A percentile compares a stretch with the other conserved stretches of the same genome.
Conservation (phyloP, 2,113 vertebrate species). For the Forbesichthys agassizii region DNA sequence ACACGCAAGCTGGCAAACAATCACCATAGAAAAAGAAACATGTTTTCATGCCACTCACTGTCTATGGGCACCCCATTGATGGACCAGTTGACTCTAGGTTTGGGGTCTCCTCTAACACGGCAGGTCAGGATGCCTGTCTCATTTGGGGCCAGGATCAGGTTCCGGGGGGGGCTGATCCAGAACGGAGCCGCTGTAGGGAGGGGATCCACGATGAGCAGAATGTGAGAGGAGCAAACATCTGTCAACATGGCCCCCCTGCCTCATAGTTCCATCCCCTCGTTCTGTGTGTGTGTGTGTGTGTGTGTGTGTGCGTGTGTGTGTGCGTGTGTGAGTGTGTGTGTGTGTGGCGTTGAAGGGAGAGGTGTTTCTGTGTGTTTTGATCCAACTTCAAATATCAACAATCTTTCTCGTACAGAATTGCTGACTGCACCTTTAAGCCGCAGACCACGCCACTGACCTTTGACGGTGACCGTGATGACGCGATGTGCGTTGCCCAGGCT, state of each 20-base stretch:
- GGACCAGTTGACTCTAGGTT: constrained; percentile 88
- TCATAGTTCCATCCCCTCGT: too few relatives aligned
- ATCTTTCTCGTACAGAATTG: too few relatives aligned
- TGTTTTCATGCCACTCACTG: constrained; percentile 77
- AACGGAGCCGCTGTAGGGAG: constrained; percentile 86
- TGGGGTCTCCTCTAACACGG: constrained; percentile 88
- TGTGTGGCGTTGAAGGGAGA: too few relatives aligned
- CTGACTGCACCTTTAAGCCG: not conserved
- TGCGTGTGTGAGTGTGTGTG: too few relatives aligned
- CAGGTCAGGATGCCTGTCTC: constrained; percentile 89
- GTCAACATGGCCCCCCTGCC: too few relatives aligned
- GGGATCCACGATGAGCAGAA: not conserved
- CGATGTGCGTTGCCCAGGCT: constrained; percentile 80
- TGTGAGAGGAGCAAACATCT: too few relatives aligned
- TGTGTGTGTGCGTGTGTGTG: too few relatives aligned
- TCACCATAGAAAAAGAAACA: not conserved
- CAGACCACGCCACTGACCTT: constrained; percentile 77
- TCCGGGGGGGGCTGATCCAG: constrained; percentile 91
- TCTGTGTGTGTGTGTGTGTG: too few relatives aligned
- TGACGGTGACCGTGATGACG: constrained; percentile 88
- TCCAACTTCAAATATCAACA: too few relatives aligned
- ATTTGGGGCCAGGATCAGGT: constrained; percentile 93
- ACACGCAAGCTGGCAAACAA: not conserved
- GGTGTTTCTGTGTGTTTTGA: too few relatives aligned
- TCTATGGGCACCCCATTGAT: constrained; percentile 87